Base-by-base conservation (phyloP, 35 echinoderm and acorn worm species). In the Anneissia japonica region DNA sequence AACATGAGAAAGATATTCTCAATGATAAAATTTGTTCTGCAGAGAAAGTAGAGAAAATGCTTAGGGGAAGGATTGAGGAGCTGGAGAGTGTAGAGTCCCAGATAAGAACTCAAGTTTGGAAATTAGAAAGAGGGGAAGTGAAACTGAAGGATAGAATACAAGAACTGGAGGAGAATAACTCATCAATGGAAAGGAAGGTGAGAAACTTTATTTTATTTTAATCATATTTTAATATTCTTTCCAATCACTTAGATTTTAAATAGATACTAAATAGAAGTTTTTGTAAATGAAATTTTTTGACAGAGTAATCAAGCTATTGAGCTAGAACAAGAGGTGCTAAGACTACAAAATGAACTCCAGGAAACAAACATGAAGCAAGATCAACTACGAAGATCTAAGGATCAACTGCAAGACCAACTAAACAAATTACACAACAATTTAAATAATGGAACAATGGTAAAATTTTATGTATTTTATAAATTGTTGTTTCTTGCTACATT, bases 1-100 rank as follows among this genome's bases (percentile, higher is more conserved):
- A 80, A 73, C 92, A 74, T 45, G 92, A 94, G 74, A 90, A 94
- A 30, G 92, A 90, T 32, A 29, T 94, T 31, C 80, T 94, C 40
- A 87, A 77, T 36, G 88, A 94, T 46, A 90, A 94, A 45, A 17
- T 94, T 35, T 34, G 43, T n/a, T 31, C 64, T 12, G 30, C 77
- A 34, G 72, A 87, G 74, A 80, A 46, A 17, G 38, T 26, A 41
- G 92, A 86, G 36, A 81, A 76, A 32, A 31, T 30, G 1, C 46
- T 81, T 32, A 72, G 74, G 45, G 78, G 81, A 31, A 84, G 73
- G 81, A 87, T 78, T 1, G 34, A 73, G 36, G 89, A 91, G 80
- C 28, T 91, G 33, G 79, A 90, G 79, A 77, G 38, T 55, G 38
- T 81, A 5, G 84, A 87, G 41, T 37, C 46, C 26, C 84, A 75